These are phyloP conservation scores for Epinephelus malabaricus DNA, from an alignment of 2,797 vertebrate species.

Conservation along the genomic window DNA sequence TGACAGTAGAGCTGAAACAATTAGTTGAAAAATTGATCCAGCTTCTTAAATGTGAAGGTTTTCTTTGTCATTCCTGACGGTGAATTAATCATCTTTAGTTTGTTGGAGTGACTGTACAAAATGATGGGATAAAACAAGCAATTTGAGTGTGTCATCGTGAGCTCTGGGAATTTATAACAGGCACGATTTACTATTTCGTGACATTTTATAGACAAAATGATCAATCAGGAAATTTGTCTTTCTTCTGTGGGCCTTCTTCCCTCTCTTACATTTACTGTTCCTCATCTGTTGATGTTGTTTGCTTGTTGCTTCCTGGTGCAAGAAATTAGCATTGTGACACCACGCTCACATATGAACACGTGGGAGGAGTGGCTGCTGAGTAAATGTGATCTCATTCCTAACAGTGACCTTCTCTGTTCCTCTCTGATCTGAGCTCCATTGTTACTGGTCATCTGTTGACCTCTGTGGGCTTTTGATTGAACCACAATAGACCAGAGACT, in stretches of 20 bases:
- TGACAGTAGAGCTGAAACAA: too few relatives aligned
- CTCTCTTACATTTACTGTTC: background rate
- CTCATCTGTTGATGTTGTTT: background rate
- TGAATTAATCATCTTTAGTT: background rate
- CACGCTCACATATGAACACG: background rate
- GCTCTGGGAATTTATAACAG: too few relatives aligned
- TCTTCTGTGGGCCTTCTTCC: too few relatives aligned
- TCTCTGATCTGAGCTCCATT: slow-evolving; percentile 65
- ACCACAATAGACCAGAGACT: slow-evolving; percentile 59
- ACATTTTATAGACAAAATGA: too few relatives aligned
- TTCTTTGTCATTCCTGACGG: too few relatives aligned
- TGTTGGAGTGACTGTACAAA: too few relatives aligned
- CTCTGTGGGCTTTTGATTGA: slow-evolving; percentile 43
- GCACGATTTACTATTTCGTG: too few relatives aligned
- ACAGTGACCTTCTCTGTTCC: slow-evolving; percentile 62
- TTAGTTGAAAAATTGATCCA: too few relatives aligned
- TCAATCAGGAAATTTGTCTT: too few relatives aligned
- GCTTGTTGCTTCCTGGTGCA: background rate
- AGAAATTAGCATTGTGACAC: slow-evolving; percentile 7
- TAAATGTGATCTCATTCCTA: slow-evolving; percentile 60
- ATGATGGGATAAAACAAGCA: too few relatives aligned
- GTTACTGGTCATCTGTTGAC: slow-evolving; percentile 57
- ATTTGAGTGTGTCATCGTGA: too few relatives aligned
- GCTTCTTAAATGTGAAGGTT: too few relatives aligned
- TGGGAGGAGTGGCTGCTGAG: slow-evolving; percentile 33